Evolutionary conservation across 2,113 vertebrate species (phyloP).

Genomic region (Cochlearius cochlearius): DNA sequence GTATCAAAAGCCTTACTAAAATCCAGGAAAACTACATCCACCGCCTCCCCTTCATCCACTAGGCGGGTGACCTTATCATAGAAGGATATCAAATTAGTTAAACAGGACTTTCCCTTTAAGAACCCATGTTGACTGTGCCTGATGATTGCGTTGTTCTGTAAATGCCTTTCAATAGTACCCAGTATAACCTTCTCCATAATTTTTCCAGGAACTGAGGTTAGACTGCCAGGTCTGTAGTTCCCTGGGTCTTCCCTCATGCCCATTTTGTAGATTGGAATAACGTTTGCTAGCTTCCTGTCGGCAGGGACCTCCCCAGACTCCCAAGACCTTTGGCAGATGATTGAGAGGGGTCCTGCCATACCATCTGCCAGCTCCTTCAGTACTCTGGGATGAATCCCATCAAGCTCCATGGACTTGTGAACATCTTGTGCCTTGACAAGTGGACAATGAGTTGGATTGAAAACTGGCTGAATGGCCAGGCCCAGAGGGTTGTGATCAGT

Average conservation of each 20-base stretch:
- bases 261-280: background rate
- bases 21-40: too few relatives aligned
- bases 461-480: background rate
- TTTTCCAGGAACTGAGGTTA: background rate
- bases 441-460: background rate
- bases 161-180: background rate
- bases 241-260: background rate
- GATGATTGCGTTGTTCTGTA: too few relatives aligned
- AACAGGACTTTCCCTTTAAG: too few relatives aligned
- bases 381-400: background rate
- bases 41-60: too few relatives aligned
- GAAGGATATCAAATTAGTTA: too few relatives aligned
- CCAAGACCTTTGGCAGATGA: background rate
- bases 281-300: background rate
- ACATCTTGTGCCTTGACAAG: background rate
- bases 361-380: background rate
- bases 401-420: background rate
- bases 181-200: background rate
- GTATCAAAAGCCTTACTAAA: too few relatives aligned
- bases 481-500: background rate
- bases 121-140: too few relatives aligned
- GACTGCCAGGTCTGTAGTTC: background rate
- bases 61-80: too few relatives aligned
- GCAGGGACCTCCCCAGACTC: background rate
- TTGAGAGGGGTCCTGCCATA: background rate